These are phyloP conservation scores for Sebastes nivosus DNA, from an alignment of 2,797 vertebrate genomes.

Conservation along the genomic window DNA sequence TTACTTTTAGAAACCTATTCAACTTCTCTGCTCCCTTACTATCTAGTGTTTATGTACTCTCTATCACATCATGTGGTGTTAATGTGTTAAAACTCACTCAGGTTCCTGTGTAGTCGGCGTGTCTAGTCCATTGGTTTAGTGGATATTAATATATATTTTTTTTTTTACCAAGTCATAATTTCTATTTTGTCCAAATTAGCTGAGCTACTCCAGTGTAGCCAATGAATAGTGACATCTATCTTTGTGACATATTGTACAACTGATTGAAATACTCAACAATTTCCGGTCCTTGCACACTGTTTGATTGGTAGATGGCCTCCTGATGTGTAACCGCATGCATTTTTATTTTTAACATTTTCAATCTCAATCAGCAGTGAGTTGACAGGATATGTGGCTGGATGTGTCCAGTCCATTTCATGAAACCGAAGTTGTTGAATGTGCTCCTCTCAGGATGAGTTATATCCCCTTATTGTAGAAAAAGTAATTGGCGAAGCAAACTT, in stretches of 20 bases:
- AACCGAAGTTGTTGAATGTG: neutral
- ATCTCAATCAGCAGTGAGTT: neutral
- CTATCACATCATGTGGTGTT: neutral
- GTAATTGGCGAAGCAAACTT: constrained; percentile 1
- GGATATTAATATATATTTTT: neutral
- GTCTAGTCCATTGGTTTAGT: neutral
- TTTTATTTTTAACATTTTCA: neutral
- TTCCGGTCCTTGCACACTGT: neutral
- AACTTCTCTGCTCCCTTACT: neutral
- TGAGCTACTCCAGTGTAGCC: neutral
- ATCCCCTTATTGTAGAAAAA: neutral
- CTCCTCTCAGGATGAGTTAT: neutral
- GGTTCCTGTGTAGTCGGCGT: neutral
- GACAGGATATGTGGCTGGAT: neutral
- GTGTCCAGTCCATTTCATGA: neutral
- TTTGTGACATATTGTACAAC: neutral
- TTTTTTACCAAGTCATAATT: neutral
- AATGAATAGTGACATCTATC: neutral
- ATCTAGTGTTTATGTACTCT: neutral
- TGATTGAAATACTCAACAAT: neutral
- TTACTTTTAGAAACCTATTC: neutral
- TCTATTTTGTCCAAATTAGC: neutral
- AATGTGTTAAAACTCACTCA: neutral
- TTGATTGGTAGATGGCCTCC: neutral
- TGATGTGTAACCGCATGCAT: neutral